Conservation (phyloP, 2,113 vertebrate genomes). For the Phainopepla nitens region DNA sequence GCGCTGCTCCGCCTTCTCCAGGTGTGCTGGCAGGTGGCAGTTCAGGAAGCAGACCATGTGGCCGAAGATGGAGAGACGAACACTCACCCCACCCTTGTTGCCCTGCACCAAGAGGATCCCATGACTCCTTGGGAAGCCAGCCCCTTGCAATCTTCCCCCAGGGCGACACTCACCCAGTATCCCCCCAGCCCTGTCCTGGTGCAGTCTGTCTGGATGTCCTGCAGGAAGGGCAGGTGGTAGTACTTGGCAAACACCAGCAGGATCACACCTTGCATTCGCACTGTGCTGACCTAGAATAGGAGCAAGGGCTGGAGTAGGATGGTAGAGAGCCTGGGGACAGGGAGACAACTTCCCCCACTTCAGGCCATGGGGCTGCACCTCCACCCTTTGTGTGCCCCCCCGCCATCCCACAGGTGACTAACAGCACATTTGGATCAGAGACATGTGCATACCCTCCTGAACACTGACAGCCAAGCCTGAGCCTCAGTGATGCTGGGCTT, state of each 20-base stretch:
- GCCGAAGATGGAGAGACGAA: slow-evolving; percentile 85
- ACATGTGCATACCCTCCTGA: background rate
- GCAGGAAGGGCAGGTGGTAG: slow-evolving; percentile 86
- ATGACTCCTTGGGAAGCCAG: background rate
- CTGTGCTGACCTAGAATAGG: slow-evolving; percentile 83
- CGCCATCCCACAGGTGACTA: background rate
- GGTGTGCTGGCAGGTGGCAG: slow-evolving; percentile 96
- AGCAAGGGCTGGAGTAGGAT: background rate
- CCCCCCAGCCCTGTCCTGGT: slow-evolving; percentile 87
- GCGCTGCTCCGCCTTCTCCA: slow-evolving; percentile 94
- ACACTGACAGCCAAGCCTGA: background rate
- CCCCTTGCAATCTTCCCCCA: background rate
- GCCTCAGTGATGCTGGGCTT: background rate
- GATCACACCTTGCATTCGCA: slow-evolving; percentile 95
- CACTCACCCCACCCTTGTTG: slow-evolving; percentile 95
- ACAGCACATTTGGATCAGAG: background rate
- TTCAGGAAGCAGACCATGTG: slow-evolving; percentile 97
- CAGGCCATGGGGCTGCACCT: background rate
- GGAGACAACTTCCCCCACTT: background rate
- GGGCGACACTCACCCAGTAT: slow-evolving; percentile 77
- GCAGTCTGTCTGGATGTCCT: slow-evolving; percentile 87
- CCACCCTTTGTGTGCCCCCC: background rate
- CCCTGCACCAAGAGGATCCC: slow-evolving; percentile 73
- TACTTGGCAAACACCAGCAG: slow-evolving; percentile 92
- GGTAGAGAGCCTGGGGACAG: background rate